Percentiles rank a stretch among this genome's conserved stretches.
phyloP scores from a whole-genome alignment of 1,140 invertebrate genomes.

The Macrocentrus cingulum region DNA sequence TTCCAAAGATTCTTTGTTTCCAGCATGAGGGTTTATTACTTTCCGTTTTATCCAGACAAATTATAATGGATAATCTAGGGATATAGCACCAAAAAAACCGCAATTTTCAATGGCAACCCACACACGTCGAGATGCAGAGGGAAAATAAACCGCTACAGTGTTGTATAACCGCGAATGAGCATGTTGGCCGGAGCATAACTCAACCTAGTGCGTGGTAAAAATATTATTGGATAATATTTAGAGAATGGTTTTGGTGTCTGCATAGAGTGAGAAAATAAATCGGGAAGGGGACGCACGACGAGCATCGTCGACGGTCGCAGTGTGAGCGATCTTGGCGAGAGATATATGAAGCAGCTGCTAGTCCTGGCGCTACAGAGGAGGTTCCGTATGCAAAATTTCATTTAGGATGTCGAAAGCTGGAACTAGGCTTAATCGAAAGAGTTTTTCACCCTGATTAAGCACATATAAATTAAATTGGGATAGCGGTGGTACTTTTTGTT shows the following conservation, averaged over 20 bases:
- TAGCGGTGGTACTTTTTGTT: too few species aligned
- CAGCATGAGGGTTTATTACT: too few species aligned
- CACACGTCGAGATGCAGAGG: neutral
- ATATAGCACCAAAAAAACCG: too few species aligned
- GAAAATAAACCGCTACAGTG: slow-evolving; percentile 11
- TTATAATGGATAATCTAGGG: too few species aligned
- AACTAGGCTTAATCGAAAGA: too few species aligned
- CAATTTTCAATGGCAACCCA: neutral
- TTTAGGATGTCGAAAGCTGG: too few species aligned
- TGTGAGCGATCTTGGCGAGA: slow-evolving; percentile 43
- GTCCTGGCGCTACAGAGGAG: too few species aligned
- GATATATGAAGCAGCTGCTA: slow-evolving; percentile 43
- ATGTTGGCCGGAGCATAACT: neutral
- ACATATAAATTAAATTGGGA: too few species aligned
- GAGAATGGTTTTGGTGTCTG: slow-evolving; percentile 35
- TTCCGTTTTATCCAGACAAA: too few species aligned
- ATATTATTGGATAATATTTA: slow-evolving; percentile 47
- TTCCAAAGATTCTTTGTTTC: too few species aligned
- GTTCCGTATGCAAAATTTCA: too few species aligned
- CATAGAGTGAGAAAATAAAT: neutral
- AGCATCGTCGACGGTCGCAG: slow-evolving; percentile 23
- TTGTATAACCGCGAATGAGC: neutral
- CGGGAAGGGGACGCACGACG: slow-evolving; percentile 16
- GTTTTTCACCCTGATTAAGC: too few species aligned
- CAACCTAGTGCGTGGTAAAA: slow-evolving; percentile 31